Percentiles rank a stretch among this genome's conserved stretches.
Conservation (phyloP, 1,140 invertebrate genomes). For the Brachionus sp. region DNA sequence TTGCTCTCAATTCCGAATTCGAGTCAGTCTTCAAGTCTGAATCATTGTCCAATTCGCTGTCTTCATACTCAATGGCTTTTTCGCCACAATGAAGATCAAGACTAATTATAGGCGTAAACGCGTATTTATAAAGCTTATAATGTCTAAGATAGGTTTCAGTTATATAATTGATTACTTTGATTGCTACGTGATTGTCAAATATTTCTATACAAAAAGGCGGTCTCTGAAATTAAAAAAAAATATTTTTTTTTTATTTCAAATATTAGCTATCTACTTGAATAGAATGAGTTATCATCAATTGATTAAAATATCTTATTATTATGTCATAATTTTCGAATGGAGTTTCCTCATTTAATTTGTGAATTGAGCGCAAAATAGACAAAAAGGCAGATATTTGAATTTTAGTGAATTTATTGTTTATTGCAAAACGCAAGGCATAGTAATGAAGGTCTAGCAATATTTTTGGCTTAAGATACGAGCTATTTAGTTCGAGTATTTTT, state of each 20-base stretch:
- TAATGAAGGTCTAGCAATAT: slow-evolving; percentile 39
- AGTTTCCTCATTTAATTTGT: slow-evolving; percentile 35
- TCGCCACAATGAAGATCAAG: slow-evolving; percentile 20
- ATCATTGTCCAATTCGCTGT: slow-evolving; percentile 1
- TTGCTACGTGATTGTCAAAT: not conserved
- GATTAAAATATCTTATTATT: not conserved
- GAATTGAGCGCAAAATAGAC: slow-evolving; percentile 29
- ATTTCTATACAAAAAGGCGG: slow-evolving; percentile 32
- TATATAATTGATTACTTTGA: not conserved
- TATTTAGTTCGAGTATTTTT: slow-evolving; percentile 15
- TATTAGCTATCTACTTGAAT: slow-evolving; percentile 22
- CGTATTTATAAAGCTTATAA: slow-evolving; percentile 34
- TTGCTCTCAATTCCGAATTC: slow-evolving; percentile 23
- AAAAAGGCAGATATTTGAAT: slow-evolving; percentile 32
- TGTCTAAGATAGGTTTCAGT: slow-evolving; percentile 18
- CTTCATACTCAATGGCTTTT: not conserved
- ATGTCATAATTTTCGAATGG: slow-evolving; percentile 39
- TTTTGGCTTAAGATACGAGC: slow-evolving; percentile 8
- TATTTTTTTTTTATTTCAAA: not conserved
- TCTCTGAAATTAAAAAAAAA: slow-evolving; percentile 25
- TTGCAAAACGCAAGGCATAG: slow-evolving; percentile 23
- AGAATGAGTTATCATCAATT: slow-evolving; percentile 29
- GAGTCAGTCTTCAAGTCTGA: slow-evolving; percentile 23
- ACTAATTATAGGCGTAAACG: slow-evolving; percentile 30
- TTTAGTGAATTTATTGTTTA: slow-evolving; percentile 18